Evolutionary conservation across 2,113 vertebrate genomes (phyloP), one percentile per base, ranked within the genome.

Genomic region (Himantopus leucocephalus): DNA sequence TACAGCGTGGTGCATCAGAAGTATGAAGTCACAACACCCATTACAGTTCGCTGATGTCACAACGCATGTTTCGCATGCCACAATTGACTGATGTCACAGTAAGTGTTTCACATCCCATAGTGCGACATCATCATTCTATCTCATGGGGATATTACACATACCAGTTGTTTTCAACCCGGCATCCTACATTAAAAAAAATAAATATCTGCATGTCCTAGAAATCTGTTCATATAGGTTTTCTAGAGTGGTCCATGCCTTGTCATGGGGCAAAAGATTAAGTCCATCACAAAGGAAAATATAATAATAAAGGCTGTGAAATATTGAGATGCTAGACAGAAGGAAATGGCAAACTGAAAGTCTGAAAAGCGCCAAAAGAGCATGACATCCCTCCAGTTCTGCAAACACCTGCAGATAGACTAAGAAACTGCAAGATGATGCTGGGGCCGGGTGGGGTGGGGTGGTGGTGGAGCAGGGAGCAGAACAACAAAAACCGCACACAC

Each of bases 401-500:
- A 78, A 90, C 91, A 50, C 32, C 29, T 60, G 56, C 20, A 68
- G 47, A n/a, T 5, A 71, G 7, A 26, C 17, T 74, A 55, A 93
- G 56, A 59, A 88, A 64, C 4, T 15, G 21, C 30, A 64, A 48
- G 39, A 56, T 43, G 6, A 80, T 63, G 19, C 9, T 16, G 43
- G 23, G 0, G 39, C 37, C 37, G 8, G 37, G 37, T 35, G 37
- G 37, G 8, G 37, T 37, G 37, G 37, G 37, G 37, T 37, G 37
- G 37, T 37, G 37, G 37, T 37, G 37, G 37, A 37, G 37, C 8
- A 9, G 37, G 37, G 37, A 37, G 37, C 37, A 37, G 37, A 37
- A 37, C 37, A 37, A 17, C 1, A 27, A 53, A 39, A 30, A 10
- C 22, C 39, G 43, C 11, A 39, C 7, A 0, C 32, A 1, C 0